Conservation (phyloP, 2,113 vertebrate species). For the Siniperca knerii region DNA sequence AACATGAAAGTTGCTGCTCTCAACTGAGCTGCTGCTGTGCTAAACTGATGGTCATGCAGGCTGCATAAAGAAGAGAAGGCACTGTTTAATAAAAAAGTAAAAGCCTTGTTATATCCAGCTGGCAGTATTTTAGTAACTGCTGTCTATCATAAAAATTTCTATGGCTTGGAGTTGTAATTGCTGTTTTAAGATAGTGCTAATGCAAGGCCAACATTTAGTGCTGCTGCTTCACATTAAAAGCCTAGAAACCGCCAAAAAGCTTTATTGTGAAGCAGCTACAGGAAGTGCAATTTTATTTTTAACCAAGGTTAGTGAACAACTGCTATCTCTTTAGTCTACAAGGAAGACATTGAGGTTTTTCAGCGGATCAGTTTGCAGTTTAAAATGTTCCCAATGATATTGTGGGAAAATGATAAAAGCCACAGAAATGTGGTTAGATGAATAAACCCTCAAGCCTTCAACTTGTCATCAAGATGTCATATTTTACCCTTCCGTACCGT, state of each 20-base stretch:
- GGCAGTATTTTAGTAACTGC: constrained; percentile 2
- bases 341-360: neutral
- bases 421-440: constrained; percentile 4
- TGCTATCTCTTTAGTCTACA: neutral
- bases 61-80: neutral
- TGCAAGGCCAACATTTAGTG: constrained; percentile 18
- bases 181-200: constrained; percentile 21
- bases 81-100: neutral
- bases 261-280: constrained; percentile 14
- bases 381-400: neutral
- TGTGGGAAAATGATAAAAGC: neutral
- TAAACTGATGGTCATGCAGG: neutral
- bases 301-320: neutral
- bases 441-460: neutral
- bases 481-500: neutral
- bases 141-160: constrained; percentile 1
- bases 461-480: neutral
- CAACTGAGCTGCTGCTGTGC: neutral
- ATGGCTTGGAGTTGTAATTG: neutral
- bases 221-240: constrained; percentile 34
- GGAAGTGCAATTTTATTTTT: constrained; percentile 1
- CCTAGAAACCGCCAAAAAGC: neutral
- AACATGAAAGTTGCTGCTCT: neutral
- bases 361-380: neutral
- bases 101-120: neutral